phyloP scores from a whole-genome alignment of 2,113 vertebrate species.

The Ageneiosus marmoratus region DNA sequence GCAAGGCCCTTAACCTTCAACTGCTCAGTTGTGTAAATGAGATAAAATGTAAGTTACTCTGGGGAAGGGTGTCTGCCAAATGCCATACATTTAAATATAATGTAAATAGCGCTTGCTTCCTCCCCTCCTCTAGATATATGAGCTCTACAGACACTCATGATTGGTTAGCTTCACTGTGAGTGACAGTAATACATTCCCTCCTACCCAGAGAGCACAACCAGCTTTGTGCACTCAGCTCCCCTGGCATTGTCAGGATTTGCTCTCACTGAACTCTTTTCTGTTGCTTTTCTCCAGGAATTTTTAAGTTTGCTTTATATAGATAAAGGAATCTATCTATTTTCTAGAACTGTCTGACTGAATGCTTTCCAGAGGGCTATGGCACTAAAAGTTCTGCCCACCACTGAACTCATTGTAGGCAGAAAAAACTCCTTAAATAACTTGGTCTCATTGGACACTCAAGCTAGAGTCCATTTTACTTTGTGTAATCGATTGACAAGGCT shows the following conservation, averaged over 20 bases:
- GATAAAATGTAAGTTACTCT: too few species aligned
- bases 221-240: background rate
- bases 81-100: too few species aligned
- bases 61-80: too few species aligned
- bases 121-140: background rate
- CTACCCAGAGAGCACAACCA: background rate
- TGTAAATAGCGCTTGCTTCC: background rate
- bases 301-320: background rate
- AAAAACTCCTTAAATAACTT: background rate
- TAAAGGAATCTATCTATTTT: too few species aligned
- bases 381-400: background rate
- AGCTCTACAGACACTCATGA: background rate
- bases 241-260: background rate
- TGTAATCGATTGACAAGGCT: background rate
- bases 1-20: too few species aligned
- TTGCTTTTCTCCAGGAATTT: too few species aligned
- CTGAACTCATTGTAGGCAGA: background rate
- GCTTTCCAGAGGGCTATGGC: background rate
- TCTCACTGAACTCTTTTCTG: background rate
- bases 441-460: background rate
- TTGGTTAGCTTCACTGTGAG: background rate
- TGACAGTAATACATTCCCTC: background rate
- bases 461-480: background rate
- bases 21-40: too few species aligned
- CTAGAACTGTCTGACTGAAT: too few species aligned